Evolutionary conservation across 2,113 vertebrate species (phyloP).

Genomic region (Syrmaticus mikado): DNA sequence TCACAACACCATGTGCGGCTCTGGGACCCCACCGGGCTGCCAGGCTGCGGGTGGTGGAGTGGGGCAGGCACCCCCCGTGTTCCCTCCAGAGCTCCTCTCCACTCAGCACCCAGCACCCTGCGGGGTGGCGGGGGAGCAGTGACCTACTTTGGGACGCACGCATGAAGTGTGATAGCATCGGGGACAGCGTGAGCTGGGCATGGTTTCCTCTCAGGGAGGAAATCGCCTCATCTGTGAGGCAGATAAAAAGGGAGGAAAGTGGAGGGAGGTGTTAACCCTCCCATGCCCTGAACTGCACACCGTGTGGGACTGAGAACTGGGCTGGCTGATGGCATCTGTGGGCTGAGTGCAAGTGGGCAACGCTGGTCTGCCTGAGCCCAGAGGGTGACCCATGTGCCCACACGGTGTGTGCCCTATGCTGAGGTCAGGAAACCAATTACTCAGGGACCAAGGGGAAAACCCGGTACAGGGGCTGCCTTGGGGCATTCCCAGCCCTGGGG

Average conservation of each 20-base stretch:
- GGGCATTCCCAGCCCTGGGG: neutral
- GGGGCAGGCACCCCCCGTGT: neutral
- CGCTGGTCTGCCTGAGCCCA: neutral
- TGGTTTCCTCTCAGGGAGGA: slow-evolving; percentile 57
- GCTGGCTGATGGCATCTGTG: neutral
- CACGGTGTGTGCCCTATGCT: fast-evolving
- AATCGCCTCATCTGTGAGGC: slow-evolving; percentile 25
- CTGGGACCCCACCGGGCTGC: neutral
- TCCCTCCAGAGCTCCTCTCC: neutral
- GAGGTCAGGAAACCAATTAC: neutral
- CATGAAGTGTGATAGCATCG: slow-evolving; percentile 42
- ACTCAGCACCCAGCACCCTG: neutral
- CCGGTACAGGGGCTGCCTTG: neutral
- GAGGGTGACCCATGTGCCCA: fast-evolving
- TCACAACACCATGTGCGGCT: neutral
- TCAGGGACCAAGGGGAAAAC: neutral
- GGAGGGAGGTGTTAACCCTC: neutral
- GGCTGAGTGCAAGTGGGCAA: too few relatives aligned
- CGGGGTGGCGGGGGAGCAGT: neutral
- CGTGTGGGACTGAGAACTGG: neutral
- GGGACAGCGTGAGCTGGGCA: neutral
- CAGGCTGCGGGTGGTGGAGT: neutral
- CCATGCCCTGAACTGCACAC: neutral
- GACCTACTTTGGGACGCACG: slow-evolving; percentile 45
- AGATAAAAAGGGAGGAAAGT: slow-evolving; percentile 35